Conservation (phyloP, 2,113 vertebrate genomes). For the Anarhynchus alexandrinus region DNA sequence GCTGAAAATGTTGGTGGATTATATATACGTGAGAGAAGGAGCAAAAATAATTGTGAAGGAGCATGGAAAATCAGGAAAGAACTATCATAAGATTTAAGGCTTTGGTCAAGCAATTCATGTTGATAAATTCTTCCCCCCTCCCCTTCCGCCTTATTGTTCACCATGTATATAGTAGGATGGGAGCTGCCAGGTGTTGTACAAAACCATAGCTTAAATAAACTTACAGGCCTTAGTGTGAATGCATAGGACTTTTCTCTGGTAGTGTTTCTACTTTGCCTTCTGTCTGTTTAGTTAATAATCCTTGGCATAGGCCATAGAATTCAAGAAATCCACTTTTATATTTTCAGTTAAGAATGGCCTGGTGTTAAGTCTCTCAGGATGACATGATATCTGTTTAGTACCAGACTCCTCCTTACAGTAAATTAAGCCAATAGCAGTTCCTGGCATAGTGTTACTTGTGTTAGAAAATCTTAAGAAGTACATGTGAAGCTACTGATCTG, state of each 20-base stretch:
- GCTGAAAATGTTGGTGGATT: not conserved
- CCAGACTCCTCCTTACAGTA: not conserved
- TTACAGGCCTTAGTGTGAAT: not conserved
- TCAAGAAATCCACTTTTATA: not conserved
- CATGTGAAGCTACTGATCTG: not conserved
- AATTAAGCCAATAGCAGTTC: not conserved
- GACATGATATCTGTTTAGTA: not conserved
- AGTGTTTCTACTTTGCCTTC: not conserved
- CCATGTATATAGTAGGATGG: not conserved
- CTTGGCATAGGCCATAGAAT: not conserved
- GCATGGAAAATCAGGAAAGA: not conserved
- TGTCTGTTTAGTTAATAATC: not conserved
- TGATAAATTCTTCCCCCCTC: rapidly evolving
- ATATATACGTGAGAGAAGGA: not conserved
- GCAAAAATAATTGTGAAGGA: not conserved
- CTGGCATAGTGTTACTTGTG: not conserved
- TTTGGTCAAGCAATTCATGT: not conserved
- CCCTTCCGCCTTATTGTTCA: rapidly evolving
- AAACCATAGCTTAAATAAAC: not conserved
- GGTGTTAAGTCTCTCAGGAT: not conserved
- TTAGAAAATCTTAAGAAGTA: not conserved
- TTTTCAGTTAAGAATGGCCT: not conserved
- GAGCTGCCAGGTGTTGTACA: not conserved
- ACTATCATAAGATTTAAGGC: not conserved
- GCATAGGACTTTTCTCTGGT: not conserved